These are phyloP conservation scores for Isotomurus palustris DNA, from an alignment of 2,888 invertebrate genomes.

Conservation along the genomic window DNA sequence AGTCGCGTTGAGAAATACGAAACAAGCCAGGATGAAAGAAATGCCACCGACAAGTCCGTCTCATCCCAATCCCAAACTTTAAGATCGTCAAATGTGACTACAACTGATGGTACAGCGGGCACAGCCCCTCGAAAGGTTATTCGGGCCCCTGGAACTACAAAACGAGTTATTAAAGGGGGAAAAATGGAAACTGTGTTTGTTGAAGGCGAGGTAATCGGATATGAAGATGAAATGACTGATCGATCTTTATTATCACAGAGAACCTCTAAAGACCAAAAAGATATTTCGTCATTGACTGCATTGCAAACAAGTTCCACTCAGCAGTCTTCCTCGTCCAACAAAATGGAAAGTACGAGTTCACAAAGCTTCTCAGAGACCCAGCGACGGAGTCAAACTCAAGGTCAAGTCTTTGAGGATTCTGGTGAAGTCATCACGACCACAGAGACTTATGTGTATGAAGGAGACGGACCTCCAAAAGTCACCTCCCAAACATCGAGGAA, in stretches of 20 bases:
- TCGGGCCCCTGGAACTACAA: constrained; percentile 16
- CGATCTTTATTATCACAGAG: too few species aligned
- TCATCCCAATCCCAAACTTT: too few species aligned
- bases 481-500: constrained; percentile 18
- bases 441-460: background rate
- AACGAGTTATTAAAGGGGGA: constrained; percentile 37
- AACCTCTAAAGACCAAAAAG: too few species aligned
- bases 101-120: too few species aligned
- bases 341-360: constrained; percentile 1
- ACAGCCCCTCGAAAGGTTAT: constrained; percentile 14
- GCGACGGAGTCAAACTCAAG: too few species aligned
- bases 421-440: constrained; percentile 5
- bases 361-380: constrained; percentile 6
- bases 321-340: background rate
- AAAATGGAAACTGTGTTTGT: constrained; percentile 31
- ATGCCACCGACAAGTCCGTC: too few species aligned
- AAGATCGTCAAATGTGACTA: too few species aligned
- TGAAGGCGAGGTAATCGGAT: constrained; percentile 25
- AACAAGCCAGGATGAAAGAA: too few species aligned
- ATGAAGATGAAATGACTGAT: constrained; percentile 17
- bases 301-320: background rate
- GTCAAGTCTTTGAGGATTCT: background rate
- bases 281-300: too few species aligned
- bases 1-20: too few species aligned
- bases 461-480: background rate